phyloP scores from a whole-genome alignment of 2,797 vertebrate genomes.

The Podarcis lilfordi region DNA sequence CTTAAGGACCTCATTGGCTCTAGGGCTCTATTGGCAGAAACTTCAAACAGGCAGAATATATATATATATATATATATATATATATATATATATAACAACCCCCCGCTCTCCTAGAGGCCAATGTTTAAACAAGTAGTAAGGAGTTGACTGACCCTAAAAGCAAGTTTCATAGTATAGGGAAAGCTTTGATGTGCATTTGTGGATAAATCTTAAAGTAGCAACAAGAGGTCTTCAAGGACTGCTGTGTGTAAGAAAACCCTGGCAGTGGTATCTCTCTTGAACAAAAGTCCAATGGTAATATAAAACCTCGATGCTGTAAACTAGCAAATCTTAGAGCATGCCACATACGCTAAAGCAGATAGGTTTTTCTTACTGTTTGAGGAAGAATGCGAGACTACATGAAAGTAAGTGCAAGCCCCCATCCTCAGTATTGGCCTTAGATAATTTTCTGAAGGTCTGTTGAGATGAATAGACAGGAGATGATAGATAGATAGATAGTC shows the following conservation, averaged over 20 bases:
- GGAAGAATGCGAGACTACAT: background rate
- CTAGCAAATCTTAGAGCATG: slow-evolving; percentile 24
- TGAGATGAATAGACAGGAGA: background rate
- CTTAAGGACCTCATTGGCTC: background rate
- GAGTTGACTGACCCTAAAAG: slow-evolving; percentile 32
- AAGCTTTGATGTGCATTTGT: slow-evolving; percentile 14
- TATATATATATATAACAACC: background rate
- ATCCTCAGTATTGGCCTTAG: background rate
- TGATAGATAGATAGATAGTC: background rate
- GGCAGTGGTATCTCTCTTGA: background rate
- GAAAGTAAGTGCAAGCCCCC: background rate
- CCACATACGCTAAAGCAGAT: background rate
- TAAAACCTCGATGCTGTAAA: slow-evolving; percentile 36
- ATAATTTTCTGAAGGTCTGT: background rate
- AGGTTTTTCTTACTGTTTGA: slow-evolving; percentile 17
- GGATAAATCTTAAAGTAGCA: background rate
- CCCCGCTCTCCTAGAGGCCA: background rate
- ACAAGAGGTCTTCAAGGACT: background rate
- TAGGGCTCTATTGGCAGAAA: fast-evolving
- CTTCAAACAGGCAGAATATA: background rate
- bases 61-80: too few relatives aligned
- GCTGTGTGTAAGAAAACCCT: background rate
- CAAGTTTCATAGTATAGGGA: background rate
- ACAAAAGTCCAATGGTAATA: background rate
- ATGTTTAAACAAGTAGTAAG: slow-evolving; percentile 22